Percentiles rank a stretch among this genome's conserved stretches.
These are phyloP conservation scores for Artibeus jamaicensis DNA, from an alignment of 2,797 vertebrate species.

Conservation along the genomic window DNA sequence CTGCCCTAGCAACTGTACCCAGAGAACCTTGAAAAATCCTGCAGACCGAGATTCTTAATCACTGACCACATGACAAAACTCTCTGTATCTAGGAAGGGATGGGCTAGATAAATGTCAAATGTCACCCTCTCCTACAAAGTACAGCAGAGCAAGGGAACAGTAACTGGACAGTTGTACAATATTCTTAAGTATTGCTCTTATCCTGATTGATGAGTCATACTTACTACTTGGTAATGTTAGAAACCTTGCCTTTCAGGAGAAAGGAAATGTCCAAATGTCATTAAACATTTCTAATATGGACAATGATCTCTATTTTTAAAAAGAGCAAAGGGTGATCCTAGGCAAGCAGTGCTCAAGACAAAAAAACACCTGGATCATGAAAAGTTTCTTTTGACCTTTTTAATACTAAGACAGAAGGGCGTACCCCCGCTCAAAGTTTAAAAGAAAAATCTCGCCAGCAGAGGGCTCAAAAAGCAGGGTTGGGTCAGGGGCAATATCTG, in stretches of 20 bases:
- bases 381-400: background rate
- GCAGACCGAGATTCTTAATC: background rate
- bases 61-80: background rate
- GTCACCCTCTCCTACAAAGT: background rate
- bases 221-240: background rate
- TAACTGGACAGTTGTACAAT: background rate
- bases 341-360: background rate
- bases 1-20: background rate
- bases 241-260: background rate
- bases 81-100: background rate
- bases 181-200: background rate
- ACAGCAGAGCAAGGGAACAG: background rate
- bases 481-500: background rate
- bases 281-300: background rate
- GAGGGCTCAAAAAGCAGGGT: background rate
- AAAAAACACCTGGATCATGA: background rate
- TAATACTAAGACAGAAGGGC: background rate
- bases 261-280: background rate
- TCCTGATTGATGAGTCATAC: background rate
- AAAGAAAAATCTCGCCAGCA: conserved; percentile 15
- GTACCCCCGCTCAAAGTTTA: background rate
- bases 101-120: background rate
- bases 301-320: background rate
- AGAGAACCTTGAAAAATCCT: background rate
- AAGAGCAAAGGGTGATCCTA: background rate